Conservation (phyloP, 1,140 invertebrate species). For the Atopsyche davidsoni region DNA sequence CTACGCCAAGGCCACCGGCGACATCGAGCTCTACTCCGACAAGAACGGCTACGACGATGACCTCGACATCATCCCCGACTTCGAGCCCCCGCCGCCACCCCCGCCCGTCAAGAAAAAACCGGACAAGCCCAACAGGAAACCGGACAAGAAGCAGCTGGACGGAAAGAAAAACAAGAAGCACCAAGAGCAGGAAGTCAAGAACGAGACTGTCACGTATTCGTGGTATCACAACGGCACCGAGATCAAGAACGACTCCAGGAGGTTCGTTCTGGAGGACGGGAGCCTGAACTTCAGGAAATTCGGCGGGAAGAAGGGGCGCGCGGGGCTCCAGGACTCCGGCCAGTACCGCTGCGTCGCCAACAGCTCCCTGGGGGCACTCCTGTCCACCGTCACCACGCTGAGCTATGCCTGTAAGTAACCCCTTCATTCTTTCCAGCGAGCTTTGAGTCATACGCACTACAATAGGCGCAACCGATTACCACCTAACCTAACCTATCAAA, state of each 20-base stretch:
- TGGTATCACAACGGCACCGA: slow-evolving; percentile 26
- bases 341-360: slow-evolving; percentile 21
- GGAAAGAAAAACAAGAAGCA: neutral
- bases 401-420: slow-evolving; percentile 22
- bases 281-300: slow-evolving; percentile 23
- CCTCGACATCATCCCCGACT: slow-evolving; percentile 7
- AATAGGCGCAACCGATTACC: too few relatives aligned
- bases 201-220: slow-evolving; percentile 10
- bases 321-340: slow-evolving; percentile 16
- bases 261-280: slow-evolving; percentile 18
- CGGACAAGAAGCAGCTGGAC: slow-evolving; percentile 18
- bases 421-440: too few relatives aligned
- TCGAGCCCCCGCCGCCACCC: neutral
- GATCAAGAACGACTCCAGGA: slow-evolving; percentile 16
- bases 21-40: slow-evolving; percentile 5
- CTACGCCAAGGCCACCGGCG: slow-evolving; percentile 4
- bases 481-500: too few relatives aligned
- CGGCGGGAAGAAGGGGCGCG: slow-evolving; percentile 6
- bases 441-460: too few relatives aligned
- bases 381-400: slow-evolving; percentile 11
- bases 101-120: slow-evolving; percentile 10
- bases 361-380: slow-evolving; percentile 10
- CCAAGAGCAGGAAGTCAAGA: neutral
- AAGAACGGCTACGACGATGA: slow-evolving; percentile 10
- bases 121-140: slow-evolving; percentile 13